A percentile compares a stretch with the other conserved stretches of the same genome.
Conservation (phyloP, 92 coral and sea anemone genomes). For the Paragorgia papillata region DNA sequence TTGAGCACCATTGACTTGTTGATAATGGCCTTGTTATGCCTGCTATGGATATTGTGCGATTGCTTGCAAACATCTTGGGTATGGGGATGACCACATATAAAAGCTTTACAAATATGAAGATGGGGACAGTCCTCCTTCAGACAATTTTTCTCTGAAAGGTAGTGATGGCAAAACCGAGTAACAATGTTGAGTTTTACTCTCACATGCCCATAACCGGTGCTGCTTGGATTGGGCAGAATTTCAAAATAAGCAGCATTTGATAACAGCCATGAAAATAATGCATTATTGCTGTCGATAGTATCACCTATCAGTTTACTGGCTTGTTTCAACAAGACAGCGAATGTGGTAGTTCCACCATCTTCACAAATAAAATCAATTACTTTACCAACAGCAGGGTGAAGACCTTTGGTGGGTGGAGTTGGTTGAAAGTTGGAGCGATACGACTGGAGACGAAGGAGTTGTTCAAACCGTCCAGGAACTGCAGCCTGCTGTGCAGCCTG, state of each 20-base stretch:
- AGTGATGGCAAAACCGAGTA: constrained; percentile 19
- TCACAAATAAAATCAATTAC: constrained; percentile 7
- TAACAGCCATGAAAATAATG: constrained; percentile 11
- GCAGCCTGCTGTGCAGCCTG: too few species aligned
- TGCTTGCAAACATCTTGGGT: background rate
- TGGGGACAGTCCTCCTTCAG: background rate
- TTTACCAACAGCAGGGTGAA: background rate
- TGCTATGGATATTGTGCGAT: constrained; percentile 18
- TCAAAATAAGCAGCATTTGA: constrained; percentile 4
- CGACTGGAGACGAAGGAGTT: too few species aligned
- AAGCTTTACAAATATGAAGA: constrained; percentile 26
- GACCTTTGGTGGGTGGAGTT: too few species aligned
- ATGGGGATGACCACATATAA: constrained; percentile 1
- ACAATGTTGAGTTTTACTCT: background rate
- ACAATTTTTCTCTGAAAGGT: background rate
- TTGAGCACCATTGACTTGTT: background rate
- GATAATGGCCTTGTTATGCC: constrained; percentile 1
- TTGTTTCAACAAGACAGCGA: constrained; percentile 1
- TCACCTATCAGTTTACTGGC: background rate
- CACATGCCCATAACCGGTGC: constrained; percentile 1
- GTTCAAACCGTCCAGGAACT: background rate
- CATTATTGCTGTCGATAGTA: background rate
- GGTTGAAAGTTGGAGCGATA: too few species aligned
- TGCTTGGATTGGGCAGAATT: constrained; percentile 4
- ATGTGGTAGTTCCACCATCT: constrained; percentile 21